A percentile compares a stretch with the other conserved stretches of the same genome.
These are phyloP conservation scores for Psittacara wagleri DNA, from an alignment of 2,113 vertebrate genomes.

Conservation along the genomic window DNA sequence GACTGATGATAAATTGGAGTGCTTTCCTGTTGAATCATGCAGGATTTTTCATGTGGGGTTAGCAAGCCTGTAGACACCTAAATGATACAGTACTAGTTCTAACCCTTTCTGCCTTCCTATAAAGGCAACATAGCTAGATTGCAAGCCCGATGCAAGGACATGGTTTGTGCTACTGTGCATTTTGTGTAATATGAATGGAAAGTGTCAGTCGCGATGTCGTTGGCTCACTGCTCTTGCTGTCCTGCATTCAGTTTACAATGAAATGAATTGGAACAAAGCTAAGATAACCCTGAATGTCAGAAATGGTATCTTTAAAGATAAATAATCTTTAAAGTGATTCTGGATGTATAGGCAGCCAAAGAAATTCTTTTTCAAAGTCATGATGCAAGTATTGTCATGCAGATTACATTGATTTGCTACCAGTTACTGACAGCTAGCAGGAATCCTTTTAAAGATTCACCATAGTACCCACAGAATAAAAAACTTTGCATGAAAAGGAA, in stretches of 20 bases:
- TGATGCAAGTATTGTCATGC: conserved; percentile 51
- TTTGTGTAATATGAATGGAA: not conserved
- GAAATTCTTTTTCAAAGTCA: conserved; percentile 27
- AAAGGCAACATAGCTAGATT: not conserved
- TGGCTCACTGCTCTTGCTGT: not conserved
- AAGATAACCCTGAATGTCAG: conserved; percentile 10
- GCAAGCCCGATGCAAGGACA: not conserved
- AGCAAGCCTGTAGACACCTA: not conserved
- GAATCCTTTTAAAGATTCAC: conserved; percentile 34
- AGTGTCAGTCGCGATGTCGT: not conserved
- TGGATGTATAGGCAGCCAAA: not conserved
- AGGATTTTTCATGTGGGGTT: not conserved
- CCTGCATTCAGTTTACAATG: not conserved
- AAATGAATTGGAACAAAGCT: not conserved
- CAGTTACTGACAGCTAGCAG: conserved; percentile 33
- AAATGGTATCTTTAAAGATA: conserved; percentile 17
- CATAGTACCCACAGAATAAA: not conserved
- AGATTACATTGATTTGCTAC: conserved; percentile 46
- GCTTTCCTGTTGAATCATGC: not conserved
- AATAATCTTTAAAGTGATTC: conserved; percentile 16
- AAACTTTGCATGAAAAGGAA: not conserved
- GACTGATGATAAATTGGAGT: not conserved
- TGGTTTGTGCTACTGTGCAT: not conserved
- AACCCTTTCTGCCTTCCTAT: not conserved
- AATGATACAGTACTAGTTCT: not conserved